Base-by-base conservation (phyloP, 2,797 vertebrate species). In the Oceanodroma leucorhoa region DNA sequence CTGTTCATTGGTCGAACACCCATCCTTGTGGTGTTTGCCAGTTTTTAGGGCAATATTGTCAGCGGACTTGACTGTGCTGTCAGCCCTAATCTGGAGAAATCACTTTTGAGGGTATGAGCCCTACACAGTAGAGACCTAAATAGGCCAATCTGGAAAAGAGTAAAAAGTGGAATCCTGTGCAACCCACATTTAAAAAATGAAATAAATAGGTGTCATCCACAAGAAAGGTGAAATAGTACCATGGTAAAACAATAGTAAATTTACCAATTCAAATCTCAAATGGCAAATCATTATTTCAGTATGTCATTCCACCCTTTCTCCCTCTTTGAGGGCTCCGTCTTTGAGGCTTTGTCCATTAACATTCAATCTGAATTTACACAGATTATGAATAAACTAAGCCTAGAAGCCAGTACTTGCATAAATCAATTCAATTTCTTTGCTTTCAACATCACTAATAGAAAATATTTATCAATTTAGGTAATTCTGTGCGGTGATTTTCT, bases 1-100 rank as follows among this genome's bases (percentile, higher is more conserved):
- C 58, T 67, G 83, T 71, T 58, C 48, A 26, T 30, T 87, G 67
- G 40, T 91, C 61, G 73, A 93, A 87, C 86, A 82, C 70, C 9
- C 22, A 78, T 81, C 57, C 58, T 80, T 83, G 48, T 30, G 48
- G 72, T 41, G 57, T 73, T 90, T 93, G 73, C 48, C 77, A 84
- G 60, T 66, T 96, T 76, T 92, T 46, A 87, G 71, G 57, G 78
- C 83, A 91, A 88, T 62, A 87, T 85, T 82, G 77, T 46, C 51
- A 34, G 45, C 86, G 61, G 10, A 57, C 18, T 81, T 92, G 46
- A 32, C 17, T 46, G 54, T 50, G 36, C 53, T 71, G 27, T 87
- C 86, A 89, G 24, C n/a, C 62, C 36, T 87, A 51, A 84, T 54
- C 53, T 62, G 32, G 71, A 92, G 81, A 87, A 93, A 94, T 41